These are phyloP conservation scores for Sebastes fasciatus DNA, from an alignment of 2,113 vertebrate genomes.

Conservation along the genomic window DNA sequence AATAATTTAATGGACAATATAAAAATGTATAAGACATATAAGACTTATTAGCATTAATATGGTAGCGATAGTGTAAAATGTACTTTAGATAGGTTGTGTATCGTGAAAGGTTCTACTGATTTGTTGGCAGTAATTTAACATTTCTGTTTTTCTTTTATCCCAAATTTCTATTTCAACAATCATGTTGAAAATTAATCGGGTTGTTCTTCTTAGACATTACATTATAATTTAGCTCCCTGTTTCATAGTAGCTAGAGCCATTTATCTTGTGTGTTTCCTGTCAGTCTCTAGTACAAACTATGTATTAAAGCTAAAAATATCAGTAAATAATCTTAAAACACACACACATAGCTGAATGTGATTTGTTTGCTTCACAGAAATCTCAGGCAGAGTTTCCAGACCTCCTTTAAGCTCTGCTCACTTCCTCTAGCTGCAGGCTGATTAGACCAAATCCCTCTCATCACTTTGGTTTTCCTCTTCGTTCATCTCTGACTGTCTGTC, in stretches of 20 bases:
- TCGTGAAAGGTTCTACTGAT: no score
- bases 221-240: not conserved
- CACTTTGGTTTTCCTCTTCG: conserved; percentile 18
- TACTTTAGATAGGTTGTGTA: not conserved
- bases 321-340: not conserved
- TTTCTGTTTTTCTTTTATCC: not conserved
- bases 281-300: not conserved
- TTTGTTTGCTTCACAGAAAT: conserved; percentile 13
- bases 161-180: not conserved
- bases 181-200: not conserved
- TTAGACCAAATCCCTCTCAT: conserved; percentile 46
- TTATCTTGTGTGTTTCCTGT: not conserved
- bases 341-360: not conserved
- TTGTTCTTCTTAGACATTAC: not conserved
- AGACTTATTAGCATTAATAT: not conserved
- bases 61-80: not conserved
- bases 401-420: conserved; percentile 19
- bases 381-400: conserved; percentile 4
- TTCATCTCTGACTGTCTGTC: conserved; percentile 35
- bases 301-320: not conserved
- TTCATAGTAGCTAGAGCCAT: not conserved
- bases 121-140: not conserved
- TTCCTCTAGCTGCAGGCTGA: conserved; percentile 37
- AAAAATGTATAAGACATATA: not conserved
- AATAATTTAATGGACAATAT: not conserved